phyloP scores from a whole-genome alignment of 2,113 vertebrate genomes.

The Isurus oxyrinchus region DNA sequence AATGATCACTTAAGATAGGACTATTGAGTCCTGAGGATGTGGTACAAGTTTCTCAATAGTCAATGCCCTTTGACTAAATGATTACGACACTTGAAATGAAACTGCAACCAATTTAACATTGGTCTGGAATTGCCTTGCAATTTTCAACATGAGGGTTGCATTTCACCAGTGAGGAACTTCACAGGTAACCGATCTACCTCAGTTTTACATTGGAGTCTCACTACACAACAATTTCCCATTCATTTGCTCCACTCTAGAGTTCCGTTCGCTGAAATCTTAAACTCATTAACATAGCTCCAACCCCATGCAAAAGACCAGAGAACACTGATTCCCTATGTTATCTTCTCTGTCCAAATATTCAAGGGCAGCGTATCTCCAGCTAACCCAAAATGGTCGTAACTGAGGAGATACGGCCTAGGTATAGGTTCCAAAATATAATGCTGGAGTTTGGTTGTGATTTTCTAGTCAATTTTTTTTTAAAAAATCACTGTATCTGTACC shows the following conservation, averaged over 20 bases:
- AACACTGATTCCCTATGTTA: background rate
- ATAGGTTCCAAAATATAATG: background rate
- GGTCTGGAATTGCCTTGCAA: background rate
- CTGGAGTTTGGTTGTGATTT: background rate
- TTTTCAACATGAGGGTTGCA: background rate
- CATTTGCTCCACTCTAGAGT: background rate
- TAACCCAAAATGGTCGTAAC: background rate
- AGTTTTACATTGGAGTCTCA: background rate
- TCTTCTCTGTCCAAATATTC: background rate
- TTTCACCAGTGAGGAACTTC: background rate
- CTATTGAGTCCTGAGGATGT: background rate
- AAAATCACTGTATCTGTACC: background rate
- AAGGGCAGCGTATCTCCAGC: background rate
- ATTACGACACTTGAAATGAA: background rate
- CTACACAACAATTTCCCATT: background rate
- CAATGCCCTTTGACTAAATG: background rate
- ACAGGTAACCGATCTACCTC: background rate
- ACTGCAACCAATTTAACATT: background rate
- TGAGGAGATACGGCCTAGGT: background rate
- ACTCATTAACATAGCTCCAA: background rate
- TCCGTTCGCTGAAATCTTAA: background rate
- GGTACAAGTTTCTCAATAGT: background rate
- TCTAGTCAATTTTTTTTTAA: background rate
- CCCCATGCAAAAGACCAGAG: background rate
- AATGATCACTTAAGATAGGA: background rate